These are phyloP conservation scores for Spatula clypeata DNA, from an alignment of 2,797 vertebrate species.

Conservation along the genomic window DNA sequence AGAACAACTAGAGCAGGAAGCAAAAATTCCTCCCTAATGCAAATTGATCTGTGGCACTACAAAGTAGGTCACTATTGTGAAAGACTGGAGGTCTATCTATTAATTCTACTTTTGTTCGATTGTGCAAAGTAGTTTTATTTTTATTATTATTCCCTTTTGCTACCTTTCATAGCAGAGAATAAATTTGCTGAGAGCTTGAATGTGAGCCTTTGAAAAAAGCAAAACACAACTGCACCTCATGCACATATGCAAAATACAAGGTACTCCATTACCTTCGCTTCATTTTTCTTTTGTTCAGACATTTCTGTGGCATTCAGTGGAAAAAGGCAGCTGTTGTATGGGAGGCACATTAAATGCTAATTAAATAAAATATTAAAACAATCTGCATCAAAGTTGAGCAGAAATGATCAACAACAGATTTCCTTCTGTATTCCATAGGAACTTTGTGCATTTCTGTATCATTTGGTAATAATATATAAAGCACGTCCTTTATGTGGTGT, in stretches of 20 bases:
- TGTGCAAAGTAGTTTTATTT: background rate
- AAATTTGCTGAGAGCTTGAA: background rate
- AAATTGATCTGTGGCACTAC: background rate
- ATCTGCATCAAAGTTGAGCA: background rate
- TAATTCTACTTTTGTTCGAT: background rate
- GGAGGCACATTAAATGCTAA: background rate
- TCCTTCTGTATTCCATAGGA: background rate
- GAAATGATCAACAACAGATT: constrained; percentile 37
- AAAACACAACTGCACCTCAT: background rate
- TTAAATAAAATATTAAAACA: constrained; percentile 11
- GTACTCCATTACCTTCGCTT: background rate
- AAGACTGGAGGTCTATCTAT: background rate
- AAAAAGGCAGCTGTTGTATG: background rate
- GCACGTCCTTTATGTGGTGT: constrained; percentile 7
- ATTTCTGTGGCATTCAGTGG: constrained; percentile 3
- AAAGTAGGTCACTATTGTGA: background rate
- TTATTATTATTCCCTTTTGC: background rate
- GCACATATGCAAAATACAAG: background rate
- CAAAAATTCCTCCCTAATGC: background rate
- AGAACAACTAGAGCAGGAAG: background rate
- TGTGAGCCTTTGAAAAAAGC: background rate
- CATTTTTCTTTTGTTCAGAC: background rate
- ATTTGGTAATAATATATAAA: background rate
- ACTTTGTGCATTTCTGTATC: background rate
- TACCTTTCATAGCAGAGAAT: background rate